Base-by-base conservation (phyloP, 2,888 invertebrate species). In the Cantharis rustica region DNA sequence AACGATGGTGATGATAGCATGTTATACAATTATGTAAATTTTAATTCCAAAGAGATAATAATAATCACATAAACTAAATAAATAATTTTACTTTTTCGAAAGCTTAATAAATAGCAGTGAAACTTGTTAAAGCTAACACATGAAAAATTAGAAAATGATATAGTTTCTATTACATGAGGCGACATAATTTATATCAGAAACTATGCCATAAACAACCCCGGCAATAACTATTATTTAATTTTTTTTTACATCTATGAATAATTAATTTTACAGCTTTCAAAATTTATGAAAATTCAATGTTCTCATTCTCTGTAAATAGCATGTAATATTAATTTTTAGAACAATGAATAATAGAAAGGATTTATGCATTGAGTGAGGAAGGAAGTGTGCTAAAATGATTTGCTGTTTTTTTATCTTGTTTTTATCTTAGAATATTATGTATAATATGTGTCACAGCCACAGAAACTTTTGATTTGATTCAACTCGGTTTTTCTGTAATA, bases 91-190 rank as follows among this genome's bases (percentile, higher is more conserved):
- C 74, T 73, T 69, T 72, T 31, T 20, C 17, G 69, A 69, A 73
- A 68, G 61, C 26, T 74, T 47, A n/a, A n/a, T n/a, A 16, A 64
- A 61, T 61, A 61, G 31, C 17, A 76, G 76, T 71, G 76, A 76
- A 76, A 76, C 20, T 69, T 76, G 71, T 70, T 61, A 76, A 73
- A 73, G 20, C 47, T 62, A 68, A 26, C 17, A 72, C n/a, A 20
- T 20, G 23, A 13, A 27, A 64, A 66, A 66, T 17, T 23, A 20
- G 23, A 66, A 16, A 16, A 63, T 47, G 47, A n/a, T 47, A 13
- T 47, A 47, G 47, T 47, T 47, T 47, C 13, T 47, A 47, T 47
- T 47, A 47, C 47, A 47, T n/a, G n/a, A 47, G 47, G 47, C 16
- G 20, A 64, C 16, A 64, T 20, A 16, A 64, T 64, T 64, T 64